Conservation (phyloP, 2,888 invertebrate genomes). For the Coremacera marginata region DNA sequence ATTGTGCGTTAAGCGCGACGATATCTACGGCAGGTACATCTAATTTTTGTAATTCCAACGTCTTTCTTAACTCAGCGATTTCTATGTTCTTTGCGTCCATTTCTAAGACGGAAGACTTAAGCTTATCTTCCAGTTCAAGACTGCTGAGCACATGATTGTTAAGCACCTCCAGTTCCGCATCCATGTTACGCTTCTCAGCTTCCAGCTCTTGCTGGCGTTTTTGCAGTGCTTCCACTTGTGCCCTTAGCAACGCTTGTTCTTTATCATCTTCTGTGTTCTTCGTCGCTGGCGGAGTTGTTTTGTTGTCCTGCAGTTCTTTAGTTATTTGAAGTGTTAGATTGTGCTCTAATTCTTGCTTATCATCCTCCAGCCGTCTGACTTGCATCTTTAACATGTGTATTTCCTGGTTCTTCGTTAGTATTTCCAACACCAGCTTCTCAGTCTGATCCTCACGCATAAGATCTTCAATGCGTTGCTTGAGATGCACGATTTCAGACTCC, state of each 20-base stretch:
- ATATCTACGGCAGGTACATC: slow-evolving; percentile 43
- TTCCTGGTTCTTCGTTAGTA: slow-evolving; percentile 67
- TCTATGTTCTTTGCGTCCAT: slow-evolving; percentile 67
- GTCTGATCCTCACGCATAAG: slow-evolving; percentile 68
- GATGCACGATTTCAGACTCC: slow-evolving; percentile 64
- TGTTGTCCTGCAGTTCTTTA: slow-evolving; percentile 51
- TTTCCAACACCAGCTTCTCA: slow-evolving; percentile 66
- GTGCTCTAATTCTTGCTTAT: slow-evolving; percentile 67
- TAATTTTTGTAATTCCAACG: slow-evolving; percentile 49
- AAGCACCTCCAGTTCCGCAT: slow-evolving; percentile 65
- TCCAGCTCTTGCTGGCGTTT: slow-evolving; percentile 53
- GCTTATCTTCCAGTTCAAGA: slow-evolving; percentile 64
- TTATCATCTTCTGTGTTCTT: slow-evolving; percentile 25
- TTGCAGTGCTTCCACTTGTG: slow-evolving; percentile 52
- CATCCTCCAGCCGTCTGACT: slow-evolving; percentile 68
- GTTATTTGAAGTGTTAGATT: slow-evolving; percentile 60
- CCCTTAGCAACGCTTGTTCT: slow-evolving; percentile 20
- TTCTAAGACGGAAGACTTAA: slow-evolving; percentile 63
- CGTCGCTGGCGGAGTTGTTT: slow-evolving; percentile 11
- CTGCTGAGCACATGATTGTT: slow-evolving; percentile 66
- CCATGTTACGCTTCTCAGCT: slow-evolving; percentile 64
- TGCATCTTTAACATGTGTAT: slow-evolving; percentile 68
- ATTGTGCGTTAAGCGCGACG: slow-evolving; percentile 63
- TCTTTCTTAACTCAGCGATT: slow-evolving; percentile 63
- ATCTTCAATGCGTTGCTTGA: slow-evolving; percentile 67